A percentile compares a stretch with the other conserved stretches of the same genome.
phyloP scores from a whole-genome alignment of 2,888 invertebrate genomes.

The Watsonalla binaria region DNA sequence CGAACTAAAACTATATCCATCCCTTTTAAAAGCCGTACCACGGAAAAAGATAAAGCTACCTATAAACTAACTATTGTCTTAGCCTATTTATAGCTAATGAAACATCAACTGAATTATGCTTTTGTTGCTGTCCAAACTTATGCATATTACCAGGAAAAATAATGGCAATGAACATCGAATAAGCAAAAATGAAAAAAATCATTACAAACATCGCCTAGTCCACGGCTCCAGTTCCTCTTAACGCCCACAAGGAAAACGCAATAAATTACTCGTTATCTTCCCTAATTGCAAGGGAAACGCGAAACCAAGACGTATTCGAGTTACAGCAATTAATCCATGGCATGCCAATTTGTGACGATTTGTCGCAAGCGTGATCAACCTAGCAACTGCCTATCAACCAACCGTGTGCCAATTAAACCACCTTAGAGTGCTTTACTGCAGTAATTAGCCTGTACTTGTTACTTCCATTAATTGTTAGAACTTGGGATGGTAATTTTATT shows the following conservation, averaged over 20 bases:
- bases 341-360: conserved; percentile 42
- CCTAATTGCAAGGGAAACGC: conserved; percentile 55
- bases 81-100: too few species aligned
- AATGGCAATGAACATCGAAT: background rate
- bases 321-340: conserved; percentile 50
- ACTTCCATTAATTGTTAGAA: background rate
- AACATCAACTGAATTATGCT: too few species aligned
- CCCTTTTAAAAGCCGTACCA: too few species aligned
- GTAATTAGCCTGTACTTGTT: background rate
- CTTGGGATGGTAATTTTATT: too few species aligned
- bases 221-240: conserved; percentile 6
- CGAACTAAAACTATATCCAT: too few species aligned
- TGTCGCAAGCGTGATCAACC: conserved; percentile 27
- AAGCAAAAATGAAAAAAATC: background rate
- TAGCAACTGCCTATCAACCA: background rate
- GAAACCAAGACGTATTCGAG: conserved; percentile 44
- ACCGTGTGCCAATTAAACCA: background rate
- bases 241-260: conserved; percentile 21
- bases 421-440: background rate
- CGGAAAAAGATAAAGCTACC: too few species aligned
- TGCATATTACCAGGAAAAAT: background rate
- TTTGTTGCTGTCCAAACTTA: too few species aligned
- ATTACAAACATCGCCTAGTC: conserved; percentile 9
- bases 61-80: too few species aligned
- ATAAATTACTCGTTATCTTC: conserved; percentile 64